These are phyloP conservation scores for Nanorana parkeri DNA, from an alignment of 2,113 vertebrate genomes.

Conservation along the genomic window DNA sequence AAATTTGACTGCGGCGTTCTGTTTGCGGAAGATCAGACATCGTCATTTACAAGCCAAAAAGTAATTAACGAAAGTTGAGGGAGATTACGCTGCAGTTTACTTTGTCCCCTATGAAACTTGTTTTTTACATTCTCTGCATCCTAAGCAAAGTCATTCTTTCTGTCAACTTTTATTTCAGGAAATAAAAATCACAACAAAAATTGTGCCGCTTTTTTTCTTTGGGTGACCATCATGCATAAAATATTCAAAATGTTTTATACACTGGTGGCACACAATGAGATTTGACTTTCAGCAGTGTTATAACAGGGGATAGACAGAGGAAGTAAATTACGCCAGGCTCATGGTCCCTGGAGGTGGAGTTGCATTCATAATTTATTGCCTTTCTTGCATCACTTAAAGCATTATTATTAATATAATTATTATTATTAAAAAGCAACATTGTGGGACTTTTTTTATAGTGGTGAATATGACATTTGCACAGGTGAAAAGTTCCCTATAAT, in stretches of 20 bases:
- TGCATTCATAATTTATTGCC: no score
- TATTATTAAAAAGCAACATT: no score
- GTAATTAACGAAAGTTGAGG: constrained; percentile 49
- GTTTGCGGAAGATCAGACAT: constrained; percentile 24
- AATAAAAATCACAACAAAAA: background rate
- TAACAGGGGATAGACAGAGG: no score
- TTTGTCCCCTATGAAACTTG: constrained; percentile 21
- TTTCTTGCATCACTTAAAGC: no score
- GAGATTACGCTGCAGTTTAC: constrained; percentile 23
- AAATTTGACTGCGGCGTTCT: constrained; percentile 28
- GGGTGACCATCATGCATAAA: background rate
- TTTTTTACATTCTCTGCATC: constrained; percentile 1
- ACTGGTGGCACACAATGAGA: background rate
- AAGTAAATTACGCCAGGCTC: no score
- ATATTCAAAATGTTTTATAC: background rate
- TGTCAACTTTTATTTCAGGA: background rate
- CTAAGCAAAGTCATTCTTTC: background rate
- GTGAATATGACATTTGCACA: no score
- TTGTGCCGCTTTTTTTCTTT: background rate
- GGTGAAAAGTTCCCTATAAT: no score
- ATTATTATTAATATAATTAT: no score
- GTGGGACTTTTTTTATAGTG: no score
- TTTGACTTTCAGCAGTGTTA: no score
- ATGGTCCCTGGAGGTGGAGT: no score
- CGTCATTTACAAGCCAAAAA: constrained; percentile 38